A percentile compares a stretch with the other conserved stretches of the same genome.
These are phyloP conservation scores for Papilio polyxenes DNA, from an alignment of 1,140 invertebrate genomes.

Conservation along the genomic window DNA sequence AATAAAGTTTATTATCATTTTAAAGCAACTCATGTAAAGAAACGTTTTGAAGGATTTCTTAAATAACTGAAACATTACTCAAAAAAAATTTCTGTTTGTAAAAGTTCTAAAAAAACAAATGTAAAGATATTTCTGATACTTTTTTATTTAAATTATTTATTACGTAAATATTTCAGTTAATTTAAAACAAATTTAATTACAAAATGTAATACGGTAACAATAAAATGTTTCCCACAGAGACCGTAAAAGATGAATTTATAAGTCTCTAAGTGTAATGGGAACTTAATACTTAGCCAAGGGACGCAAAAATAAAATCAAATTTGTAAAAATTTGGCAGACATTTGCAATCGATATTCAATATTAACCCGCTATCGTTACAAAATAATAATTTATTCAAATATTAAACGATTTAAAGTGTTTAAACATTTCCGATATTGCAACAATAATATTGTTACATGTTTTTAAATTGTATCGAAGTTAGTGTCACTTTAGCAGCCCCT, in stretches of 20 bases:
- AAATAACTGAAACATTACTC: too few relatives aligned
- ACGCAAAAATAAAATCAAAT: slow-evolving; percentile 11
- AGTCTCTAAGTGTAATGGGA: slow-evolving; percentile 15
- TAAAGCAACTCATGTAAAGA: too few relatives aligned
- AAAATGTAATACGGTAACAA: not conserved
- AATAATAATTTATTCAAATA: slow-evolving; percentile 14
- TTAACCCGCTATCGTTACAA: slow-evolving; percentile 2
- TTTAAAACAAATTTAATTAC: not conserved
- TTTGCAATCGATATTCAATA: slow-evolving; percentile 6
- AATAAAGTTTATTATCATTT: too few relatives aligned
- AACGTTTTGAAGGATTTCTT: not conserved
- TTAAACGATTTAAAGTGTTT: not conserved
- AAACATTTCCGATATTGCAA: not conserved
- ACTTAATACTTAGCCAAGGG: slow-evolving; percentile 13
- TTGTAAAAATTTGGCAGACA: slow-evolving; percentile 12
- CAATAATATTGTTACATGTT: not conserved
- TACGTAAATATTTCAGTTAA: not conserved
- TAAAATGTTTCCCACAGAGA: not conserved
- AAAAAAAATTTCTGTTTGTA: too few relatives aligned
- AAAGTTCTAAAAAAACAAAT: too few relatives aligned
- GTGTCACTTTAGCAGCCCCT: not conserved
- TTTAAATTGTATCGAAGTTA: not conserved
- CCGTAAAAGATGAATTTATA: not conserved
- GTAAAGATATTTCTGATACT: too few relatives aligned
- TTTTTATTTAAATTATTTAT: too few relatives aligned